A percentile compares a stretch with the other conserved stretches of the same genome.
These are phyloP conservation scores for Cremastinae sp. DNA, from an alignment of 2,888 invertebrate species.

Conservation along the genomic window DNA sequence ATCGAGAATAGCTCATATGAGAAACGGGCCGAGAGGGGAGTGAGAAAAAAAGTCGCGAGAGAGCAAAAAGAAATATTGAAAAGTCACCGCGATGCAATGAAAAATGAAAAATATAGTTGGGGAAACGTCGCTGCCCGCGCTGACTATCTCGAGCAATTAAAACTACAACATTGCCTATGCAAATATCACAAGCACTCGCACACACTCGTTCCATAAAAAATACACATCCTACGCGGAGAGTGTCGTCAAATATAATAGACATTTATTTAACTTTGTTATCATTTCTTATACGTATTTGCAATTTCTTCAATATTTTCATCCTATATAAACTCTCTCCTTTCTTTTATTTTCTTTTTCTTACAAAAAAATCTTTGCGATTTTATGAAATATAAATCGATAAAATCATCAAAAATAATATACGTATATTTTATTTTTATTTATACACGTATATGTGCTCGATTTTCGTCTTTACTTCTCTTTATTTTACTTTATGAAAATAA, in stretches of 20 bases:
- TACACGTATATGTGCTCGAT: too few species aligned
- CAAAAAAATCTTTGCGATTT: too few species aligned
- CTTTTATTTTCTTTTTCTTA: too few species aligned
- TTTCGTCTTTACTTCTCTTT: too few species aligned
- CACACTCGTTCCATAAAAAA: background rate
- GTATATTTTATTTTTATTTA: too few species aligned
- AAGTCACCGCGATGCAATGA: conserved; percentile 1
- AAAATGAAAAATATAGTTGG: background rate
- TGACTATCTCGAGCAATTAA: conserved; percentile 1
- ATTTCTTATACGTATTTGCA: background rate
- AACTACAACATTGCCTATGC: background rate
- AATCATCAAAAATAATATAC: too few species aligned
- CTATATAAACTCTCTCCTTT: too few species aligned
- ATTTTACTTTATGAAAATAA: too few species aligned
- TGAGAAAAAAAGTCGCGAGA: background rate
- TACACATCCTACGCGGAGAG: background rate
- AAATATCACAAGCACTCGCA: background rate
- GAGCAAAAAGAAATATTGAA: conserved; percentile 2
- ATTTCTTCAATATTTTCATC: background rate
- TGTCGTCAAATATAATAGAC: background rate
- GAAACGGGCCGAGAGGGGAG: background rate
- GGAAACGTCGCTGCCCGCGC: too few species aligned
- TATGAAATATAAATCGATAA: too few species aligned
- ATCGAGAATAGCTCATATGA: too few species aligned
- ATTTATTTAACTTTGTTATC: background rate